A percentile compares a stretch with the other conserved stretches of the same genome.
Conservation (phyloP, 2,113 vertebrate species). For the Dipodomys spectabilis region DNA sequence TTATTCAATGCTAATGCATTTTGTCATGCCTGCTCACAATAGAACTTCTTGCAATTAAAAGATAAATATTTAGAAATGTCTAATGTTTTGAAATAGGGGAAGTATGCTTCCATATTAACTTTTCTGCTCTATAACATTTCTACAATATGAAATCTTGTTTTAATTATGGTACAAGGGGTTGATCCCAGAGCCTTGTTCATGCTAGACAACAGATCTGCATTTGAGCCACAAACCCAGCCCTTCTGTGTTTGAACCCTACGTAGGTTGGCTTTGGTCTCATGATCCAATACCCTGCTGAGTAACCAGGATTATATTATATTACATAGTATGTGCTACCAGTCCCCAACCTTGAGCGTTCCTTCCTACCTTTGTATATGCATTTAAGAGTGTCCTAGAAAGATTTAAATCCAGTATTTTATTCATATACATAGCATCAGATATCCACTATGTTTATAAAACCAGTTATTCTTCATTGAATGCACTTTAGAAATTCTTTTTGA, state of each 20-base stretch:
- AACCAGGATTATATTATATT: no score
- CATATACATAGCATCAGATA: not conserved
- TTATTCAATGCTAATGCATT: not conserved
- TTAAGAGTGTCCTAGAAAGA: not conserved
- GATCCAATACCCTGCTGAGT: no score
- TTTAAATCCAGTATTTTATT: not conserved
- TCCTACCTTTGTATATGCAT: no score
- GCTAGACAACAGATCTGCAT: no score
- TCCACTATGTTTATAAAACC: not conserved
- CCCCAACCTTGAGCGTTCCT: no score
- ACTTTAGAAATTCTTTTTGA: not conserved
- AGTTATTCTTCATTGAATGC: not conserved
- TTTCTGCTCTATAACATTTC: not conserved
- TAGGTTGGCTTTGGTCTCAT: no score
- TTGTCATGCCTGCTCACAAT: not conserved
- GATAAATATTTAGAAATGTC: not conserved
- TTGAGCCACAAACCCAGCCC: no score
- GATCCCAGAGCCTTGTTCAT: no score
- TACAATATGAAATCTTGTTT: not conserved
- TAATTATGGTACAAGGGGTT: no score
- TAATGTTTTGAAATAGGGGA: not conserved
- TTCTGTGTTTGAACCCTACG: no score
- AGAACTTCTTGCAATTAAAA: not conserved
- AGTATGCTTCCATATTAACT: not conserved
- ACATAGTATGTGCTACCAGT: no score